phyloP scores from a whole-genome alignment of 1,140 invertebrate genomes.

The Ctenoplectra terminalis region DNA sequence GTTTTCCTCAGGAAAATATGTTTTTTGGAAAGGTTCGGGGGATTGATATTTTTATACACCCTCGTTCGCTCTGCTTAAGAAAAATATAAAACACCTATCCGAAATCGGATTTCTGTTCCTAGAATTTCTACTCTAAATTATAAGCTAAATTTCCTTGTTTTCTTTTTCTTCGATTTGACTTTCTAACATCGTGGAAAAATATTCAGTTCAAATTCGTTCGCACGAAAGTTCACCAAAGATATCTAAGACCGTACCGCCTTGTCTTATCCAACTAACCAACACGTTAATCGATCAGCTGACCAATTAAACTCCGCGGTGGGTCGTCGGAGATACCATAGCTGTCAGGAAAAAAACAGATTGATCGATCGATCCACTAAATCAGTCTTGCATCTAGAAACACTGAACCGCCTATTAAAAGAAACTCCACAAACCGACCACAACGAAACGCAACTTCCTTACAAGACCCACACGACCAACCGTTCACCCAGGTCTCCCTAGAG shows the following conservation, averaged over 20 bases:
- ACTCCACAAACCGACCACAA: background rate
- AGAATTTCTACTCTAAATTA: too few species aligned
- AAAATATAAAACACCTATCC: too few species aligned
- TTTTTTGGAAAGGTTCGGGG: background rate
- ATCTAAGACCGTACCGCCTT: background rate
- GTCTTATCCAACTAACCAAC: background rate
- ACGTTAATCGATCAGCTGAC: conserved; percentile 1
- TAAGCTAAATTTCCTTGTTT: too few species aligned
- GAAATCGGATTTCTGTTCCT: too few species aligned
- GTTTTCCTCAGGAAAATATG: too few species aligned
- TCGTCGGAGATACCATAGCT: background rate
- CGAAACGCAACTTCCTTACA: background rate
- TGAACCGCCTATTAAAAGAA: background rate
- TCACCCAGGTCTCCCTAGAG: background rate
- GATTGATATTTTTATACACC: background rate
- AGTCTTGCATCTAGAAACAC: conserved; percentile 5
- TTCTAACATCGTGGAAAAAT: too few species aligned
- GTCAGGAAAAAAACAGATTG: conserved; percentile 20
- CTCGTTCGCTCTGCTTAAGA: background rate
- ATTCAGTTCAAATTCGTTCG: too few species aligned
- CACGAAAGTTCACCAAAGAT: background rate
- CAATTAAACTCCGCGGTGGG: conserved; percentile 19
- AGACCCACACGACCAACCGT: background rate
- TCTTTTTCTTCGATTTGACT: too few species aligned
- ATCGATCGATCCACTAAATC: conserved; percentile 25